Evolutionary conservation across 2,797 vertebrate species (phyloP), one percentile per base, ranked within the genome.

Genomic region (Philypnodon macrostomus): DNA sequence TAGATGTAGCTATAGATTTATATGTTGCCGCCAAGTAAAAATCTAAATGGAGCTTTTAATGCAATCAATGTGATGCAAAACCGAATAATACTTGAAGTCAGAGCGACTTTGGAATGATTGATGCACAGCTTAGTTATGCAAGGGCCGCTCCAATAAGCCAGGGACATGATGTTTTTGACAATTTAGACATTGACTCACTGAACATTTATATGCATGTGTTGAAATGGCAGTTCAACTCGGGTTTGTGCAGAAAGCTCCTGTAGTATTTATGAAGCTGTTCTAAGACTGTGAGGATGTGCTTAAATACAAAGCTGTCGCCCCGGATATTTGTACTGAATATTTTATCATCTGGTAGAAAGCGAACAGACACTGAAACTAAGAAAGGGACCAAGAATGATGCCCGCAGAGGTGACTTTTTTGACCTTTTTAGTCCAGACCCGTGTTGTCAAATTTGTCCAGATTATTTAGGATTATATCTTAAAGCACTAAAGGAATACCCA

Each of bases 271-370:
- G 45, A 44, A 53, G 44, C 67, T 46, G 42, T 37, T 65, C 47
- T 62, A 27, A 18, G 18, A 15, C 48, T 42, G 38, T 19, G 38
- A 48, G 61, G 46, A 29, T 45, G 41, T 38, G 30, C 55, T 62
- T 70, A 53, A 65, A 67, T 57, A 59, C 55, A 34, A 32, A 53
- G 58, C n/a, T n/a, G n/a, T n/a, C n/a, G n/a, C 58, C 41, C 32
- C 42, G 61, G 40, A 63, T 48, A 44, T 14, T n/a, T 19, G 23
- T 19, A 14, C 53, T 79, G 58, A 75, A 79, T 77, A 68, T 80
- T 79, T 73, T 45, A 79, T 49, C 0, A 4, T 17, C 17, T 59
- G 34, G 47, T 23, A 19, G 61, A 44, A 47, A 35, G 56, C 59
- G 60, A 68, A 73, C 59, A 70, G n/a, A 73, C 62, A 65, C 50